These are phyloP conservation scores for Oryzias woworae DNA, from an alignment of 2,113 vertebrate genomes.

Conservation along the genomic window DNA sequence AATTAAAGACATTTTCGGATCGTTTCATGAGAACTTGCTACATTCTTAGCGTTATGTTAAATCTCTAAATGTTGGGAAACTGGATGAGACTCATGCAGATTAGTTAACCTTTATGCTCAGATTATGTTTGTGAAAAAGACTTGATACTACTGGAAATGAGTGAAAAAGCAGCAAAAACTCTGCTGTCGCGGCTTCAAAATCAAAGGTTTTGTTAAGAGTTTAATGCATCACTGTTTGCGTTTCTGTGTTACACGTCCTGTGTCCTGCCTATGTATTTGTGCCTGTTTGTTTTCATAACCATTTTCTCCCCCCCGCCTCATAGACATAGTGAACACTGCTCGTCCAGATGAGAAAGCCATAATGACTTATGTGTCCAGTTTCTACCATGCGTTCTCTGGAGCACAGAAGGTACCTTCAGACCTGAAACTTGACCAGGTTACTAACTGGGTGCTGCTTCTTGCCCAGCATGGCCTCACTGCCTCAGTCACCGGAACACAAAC, in stretches of 20 bases:
- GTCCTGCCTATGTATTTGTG: slow-evolving; percentile 28
- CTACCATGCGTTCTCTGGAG: slow-evolving; percentile 99
- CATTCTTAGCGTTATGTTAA: too few relatives aligned
- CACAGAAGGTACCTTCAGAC: slow-evolving; percentile 87
- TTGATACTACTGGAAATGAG: too few relatives aligned
- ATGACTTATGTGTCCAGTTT: slow-evolving; percentile 99
- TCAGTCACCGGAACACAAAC: slow-evolving; percentile 5
- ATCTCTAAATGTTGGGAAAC: too few relatives aligned
- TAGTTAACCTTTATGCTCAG: too few relatives aligned
- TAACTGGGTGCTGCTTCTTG: slow-evolving; percentile 59
- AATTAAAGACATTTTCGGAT: too few relatives aligned
- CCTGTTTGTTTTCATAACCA: slow-evolving; percentile 56
- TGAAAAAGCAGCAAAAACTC: too few relatives aligned
- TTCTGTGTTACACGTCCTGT: slow-evolving; percentile 7
- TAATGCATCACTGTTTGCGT: not conserved
- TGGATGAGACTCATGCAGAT: too few relatives aligned
- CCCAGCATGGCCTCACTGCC: slow-evolving; percentile 67
- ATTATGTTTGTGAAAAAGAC: too few relatives aligned
- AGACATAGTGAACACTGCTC: slow-evolving; percentile 97
- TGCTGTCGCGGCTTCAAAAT: too few relatives aligned
- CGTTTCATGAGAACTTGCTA: too few relatives aligned
- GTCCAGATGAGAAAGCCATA: slow-evolving; percentile 98
- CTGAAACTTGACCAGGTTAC: slow-evolving; percentile 40
- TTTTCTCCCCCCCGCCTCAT: slow-evolving; percentile 51
- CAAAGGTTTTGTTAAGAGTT: too few relatives aligned